Evolutionary conservation across 2,797 vertebrate genomes (phyloP).

Genomic region (Sebastes glaucus): DNA sequence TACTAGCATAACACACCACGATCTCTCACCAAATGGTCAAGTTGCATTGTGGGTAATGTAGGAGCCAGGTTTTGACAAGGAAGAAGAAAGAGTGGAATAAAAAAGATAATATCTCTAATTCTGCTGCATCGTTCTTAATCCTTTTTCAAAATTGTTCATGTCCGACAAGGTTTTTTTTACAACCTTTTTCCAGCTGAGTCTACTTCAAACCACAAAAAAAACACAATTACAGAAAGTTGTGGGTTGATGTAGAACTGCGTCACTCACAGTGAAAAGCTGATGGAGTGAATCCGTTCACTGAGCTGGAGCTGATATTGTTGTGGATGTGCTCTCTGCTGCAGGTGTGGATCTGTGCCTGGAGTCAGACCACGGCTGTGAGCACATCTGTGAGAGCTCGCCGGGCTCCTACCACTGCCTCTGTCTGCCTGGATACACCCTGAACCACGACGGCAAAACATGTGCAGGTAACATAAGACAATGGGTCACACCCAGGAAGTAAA

Average conservation of each 20-base stretch:
- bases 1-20: background rate
- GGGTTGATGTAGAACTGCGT: no score
- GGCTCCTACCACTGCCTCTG: conserved; percentile 91
- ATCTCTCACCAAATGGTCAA: background rate
- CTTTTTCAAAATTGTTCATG: no score
- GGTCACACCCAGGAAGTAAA: background rate
- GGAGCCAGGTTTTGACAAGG: background rate
- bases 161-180: no score
- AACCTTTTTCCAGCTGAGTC: no score
- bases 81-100: background rate
- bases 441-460: conserved; percentile 89
- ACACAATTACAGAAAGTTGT: no score
- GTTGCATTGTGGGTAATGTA: background rate
- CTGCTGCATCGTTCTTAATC: background rate
- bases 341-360: conserved; percentile 89
- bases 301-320: background rate
- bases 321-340: conserved; percentile 45
- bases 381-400: conserved; percentile 87
- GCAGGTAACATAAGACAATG: conserved; percentile 73
- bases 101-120: background rate
- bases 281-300: fast-evolving
- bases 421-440: conserved; percentile 88
- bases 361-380: conserved; percentile 90
- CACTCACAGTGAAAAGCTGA: background rate
- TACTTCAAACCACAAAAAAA: no score